A percentile compares a stretch with the other conserved stretches of the same genome.
Evolutionary conservation across 2,113 vertebrate species (phyloP).

Genomic region (Harpagus bidentatus): DNA sequence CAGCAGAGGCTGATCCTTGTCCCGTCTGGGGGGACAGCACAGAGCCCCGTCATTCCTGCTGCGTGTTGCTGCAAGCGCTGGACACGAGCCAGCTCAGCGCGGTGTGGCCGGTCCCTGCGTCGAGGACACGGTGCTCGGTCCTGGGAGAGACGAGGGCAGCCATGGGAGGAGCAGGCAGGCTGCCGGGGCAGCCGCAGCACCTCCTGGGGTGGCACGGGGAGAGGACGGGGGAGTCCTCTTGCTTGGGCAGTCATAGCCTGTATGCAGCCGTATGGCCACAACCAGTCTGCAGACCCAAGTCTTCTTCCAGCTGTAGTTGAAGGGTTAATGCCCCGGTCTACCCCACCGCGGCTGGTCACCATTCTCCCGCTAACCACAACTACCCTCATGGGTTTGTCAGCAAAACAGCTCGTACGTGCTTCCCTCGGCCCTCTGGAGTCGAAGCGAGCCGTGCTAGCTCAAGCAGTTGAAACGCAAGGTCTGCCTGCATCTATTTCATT

Average conservation of each 20-base stretch:
- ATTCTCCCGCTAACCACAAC: neutral
- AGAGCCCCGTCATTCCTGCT: neutral
- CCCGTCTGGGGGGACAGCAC: neutral
- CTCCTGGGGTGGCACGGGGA: neutral
- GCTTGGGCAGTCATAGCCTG: neutral
- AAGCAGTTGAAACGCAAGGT: neutral
- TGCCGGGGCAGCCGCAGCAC: neutral
- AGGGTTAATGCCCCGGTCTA: neutral
- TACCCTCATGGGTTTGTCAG: neutral
- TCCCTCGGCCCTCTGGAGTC: neutral
- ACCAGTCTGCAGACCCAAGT: neutral
- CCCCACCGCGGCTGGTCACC: neutral
- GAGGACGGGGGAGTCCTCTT: neutral
- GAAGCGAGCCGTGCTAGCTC: accelerated
- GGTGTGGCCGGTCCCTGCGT: neutral
- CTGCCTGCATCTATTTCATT: neutral
- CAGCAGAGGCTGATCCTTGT: neutral
- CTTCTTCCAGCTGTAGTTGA: neutral
- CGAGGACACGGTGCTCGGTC: neutral
- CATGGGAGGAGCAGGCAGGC: neutral
- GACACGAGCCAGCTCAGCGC: accelerated
- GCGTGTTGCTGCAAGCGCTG: neutral
- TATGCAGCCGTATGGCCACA: neutral
- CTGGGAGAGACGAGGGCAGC: neutral
- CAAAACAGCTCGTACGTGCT: neutral